Evolutionary conservation across 2,888 invertebrate species (phyloP), one percentile per base, ranked within the genome.

Genomic region (Panopea generosa): DNA sequence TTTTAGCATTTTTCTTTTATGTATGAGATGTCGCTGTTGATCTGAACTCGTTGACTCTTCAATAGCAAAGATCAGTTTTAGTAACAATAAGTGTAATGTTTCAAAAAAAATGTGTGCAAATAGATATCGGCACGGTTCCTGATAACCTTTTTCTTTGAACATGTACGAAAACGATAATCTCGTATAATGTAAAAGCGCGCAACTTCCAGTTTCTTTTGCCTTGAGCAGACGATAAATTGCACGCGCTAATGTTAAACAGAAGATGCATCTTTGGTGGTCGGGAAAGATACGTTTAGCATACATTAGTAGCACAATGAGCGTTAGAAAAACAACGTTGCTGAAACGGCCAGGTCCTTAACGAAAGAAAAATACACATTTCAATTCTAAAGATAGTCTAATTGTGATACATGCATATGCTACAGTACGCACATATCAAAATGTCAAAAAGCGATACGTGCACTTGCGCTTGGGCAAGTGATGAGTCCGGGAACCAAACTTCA

Each of bases 121-220:
- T 26, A 53, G 26, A 53, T 9, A 27, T 11, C 33, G 33, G 7
- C n/a, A 53, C 24, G 11, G 26, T 53, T 53, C 26, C 6, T 27
- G 53, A 53, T 53, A 53, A 53, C 29, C 26, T 26, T 53, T 53
- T 53, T 29, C 29, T 53, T 53, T 53, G 53, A 53, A 53, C 14
- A 24, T n/a, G 6, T 53, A 53, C n/a, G 29, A 53, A 7, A 4
- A 16, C 24, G 26, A 27, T 4, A 50, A 50, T 24, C 22, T 29
- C 27, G 26, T n/a, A 26, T 29, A 27, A 33, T 55, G 20, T 33
- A n/a, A 16, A 29, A n/a, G 24, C 33, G 29, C 27, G 20, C 55
- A 33, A 55, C 29, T 33, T 29, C 4, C 33, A n/a, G 11, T 33
- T 11, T 6, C 27, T 18, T 33, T 11, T 33, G 55, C 29, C 55